Evolutionary conservation across 2,797 vertebrate species (phyloP).

Genomic region (Agapornis canus): DNA sequence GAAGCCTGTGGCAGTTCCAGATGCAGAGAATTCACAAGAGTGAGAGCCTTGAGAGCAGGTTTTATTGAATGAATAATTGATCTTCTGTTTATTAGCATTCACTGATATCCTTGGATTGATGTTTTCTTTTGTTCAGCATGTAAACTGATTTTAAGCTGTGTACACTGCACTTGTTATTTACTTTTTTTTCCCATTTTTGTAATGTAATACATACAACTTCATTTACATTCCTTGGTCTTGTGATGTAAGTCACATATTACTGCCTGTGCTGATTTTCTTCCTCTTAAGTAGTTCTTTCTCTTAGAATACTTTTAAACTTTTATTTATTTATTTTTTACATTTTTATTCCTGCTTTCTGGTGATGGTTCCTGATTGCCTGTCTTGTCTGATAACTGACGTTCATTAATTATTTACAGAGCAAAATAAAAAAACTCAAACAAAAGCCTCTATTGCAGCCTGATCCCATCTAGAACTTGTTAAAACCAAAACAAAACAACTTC

Average conservation of each 20-base stretch:
- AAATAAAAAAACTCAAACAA: slow-evolving; percentile 78
- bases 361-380: slow-evolving; percentile 99
- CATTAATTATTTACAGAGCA: slow-evolving; percentile 77
- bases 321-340: slow-evolving; percentile 54
- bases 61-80: background rate
- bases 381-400: slow-evolving; percentile 92
- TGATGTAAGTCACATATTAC: slow-evolving; percentile 72
- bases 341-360: slow-evolving; percentile 87
- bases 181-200: slow-evolving; percentile 24
- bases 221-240: slow-evolving; percentile 67
- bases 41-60: background rate
- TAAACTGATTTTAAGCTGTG: background rate
- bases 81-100: background rate
- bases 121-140: slow-evolving; percentile 32
- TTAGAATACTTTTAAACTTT: slow-evolving; percentile 74
- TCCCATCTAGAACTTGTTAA: slow-evolving; percentile 86
- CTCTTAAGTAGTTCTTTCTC: slow-evolving; percentile 76
- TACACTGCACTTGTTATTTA: background rate
- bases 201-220: slow-evolving; percentile 53
- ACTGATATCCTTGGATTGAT: background rate
- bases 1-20: background rate
- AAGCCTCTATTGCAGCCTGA: slow-evolving; percentile 99
- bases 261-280: slow-evolving; percentile 72
- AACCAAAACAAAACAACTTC: slow-evolving; percentile 59
- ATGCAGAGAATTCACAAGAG: background rate